Conservation (phyloP, 1,140 invertebrate genomes). For the Drosophila pachea region DNA sequence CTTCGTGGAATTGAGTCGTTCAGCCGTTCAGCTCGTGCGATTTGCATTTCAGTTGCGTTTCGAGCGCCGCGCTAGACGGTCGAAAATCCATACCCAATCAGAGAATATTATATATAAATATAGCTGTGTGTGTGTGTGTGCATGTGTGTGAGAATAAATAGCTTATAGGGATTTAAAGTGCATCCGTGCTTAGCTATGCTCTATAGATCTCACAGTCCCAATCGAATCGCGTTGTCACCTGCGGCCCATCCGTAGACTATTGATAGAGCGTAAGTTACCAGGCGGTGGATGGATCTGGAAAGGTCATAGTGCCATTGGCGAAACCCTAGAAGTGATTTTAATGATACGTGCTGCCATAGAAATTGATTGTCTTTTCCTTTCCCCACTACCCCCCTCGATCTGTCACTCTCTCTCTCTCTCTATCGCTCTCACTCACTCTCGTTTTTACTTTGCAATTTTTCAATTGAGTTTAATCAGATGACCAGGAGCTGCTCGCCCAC, state of each 20-base stretch:
- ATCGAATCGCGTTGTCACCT: not conserved
- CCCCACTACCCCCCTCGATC: slow-evolving; percentile 19
- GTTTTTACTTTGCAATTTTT: slow-evolving; percentile 50
- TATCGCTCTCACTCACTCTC: not conserved
- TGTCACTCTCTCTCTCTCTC: no score
- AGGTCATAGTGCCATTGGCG: slow-evolving; percentile 13
- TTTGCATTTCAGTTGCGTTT: slow-evolving; percentile 71
- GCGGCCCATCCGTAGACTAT: not conserved
- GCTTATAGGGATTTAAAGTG: slow-evolving; percentile 1
- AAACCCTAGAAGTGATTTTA: slow-evolving; percentile 64
- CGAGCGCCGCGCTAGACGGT: slow-evolving; percentile 46
- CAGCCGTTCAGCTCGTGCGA: slow-evolving; percentile 31
- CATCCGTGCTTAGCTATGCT: not conserved
- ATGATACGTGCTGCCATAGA: slow-evolving; percentile 51
- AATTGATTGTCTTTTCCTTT: slow-evolving; percentile 23
- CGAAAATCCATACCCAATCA: slow-evolving; percentile 14
- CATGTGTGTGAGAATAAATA: not conserved
- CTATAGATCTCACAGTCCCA: not conserved
- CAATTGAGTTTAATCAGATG: slow-evolving; percentile 76
- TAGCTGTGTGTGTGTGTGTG: not conserved
- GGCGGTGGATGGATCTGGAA: not conserved
- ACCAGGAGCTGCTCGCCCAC: slow-evolving; percentile 52
- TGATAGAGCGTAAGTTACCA: slow-evolving; percentile 26
- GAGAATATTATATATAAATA: not conserved
- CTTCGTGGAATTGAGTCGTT: slow-evolving; percentile 15